Conservation (phyloP, 2,113 vertebrate species). For the Triplophysa tibetana region DNA sequence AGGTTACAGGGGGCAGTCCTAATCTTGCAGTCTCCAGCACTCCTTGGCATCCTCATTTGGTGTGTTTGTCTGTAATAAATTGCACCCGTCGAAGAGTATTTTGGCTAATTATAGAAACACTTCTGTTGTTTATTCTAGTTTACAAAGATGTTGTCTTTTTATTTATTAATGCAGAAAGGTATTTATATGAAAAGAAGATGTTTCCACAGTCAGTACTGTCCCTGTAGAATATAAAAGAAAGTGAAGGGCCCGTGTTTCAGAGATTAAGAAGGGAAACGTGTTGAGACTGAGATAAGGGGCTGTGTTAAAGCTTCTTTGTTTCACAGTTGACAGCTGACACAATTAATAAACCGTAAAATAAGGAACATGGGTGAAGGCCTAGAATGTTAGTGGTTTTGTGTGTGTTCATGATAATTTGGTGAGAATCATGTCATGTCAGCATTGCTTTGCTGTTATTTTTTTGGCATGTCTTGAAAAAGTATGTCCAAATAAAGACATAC, state of each 20-base stretch:
- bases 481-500: not conserved
- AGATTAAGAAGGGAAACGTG: constrained; percentile 58
- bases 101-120: not conserved
- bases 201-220: not conserved
- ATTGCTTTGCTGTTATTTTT: not conserved
- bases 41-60: constrained; percentile 62
- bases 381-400: constrained; percentile 19
- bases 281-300: constrained; percentile 62
- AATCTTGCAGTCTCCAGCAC: constrained; percentile 71
- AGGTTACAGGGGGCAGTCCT: constrained; percentile 43
- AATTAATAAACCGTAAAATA: constrained; percentile 58
- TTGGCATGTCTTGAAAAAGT: not conserved
- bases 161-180: not conserved
- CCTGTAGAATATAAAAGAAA: not conserved
- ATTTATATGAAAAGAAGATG: not conserved
- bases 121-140: not conserved
- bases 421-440: not conserved
- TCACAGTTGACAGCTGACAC: constrained; percentile 56
- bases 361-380: constrained; percentile 49
- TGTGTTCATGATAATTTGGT: not conserved
- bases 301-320: constrained; percentile 60
- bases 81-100: not conserved
- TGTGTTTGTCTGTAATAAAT: constrained; percentile 32
- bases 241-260: not conserved
- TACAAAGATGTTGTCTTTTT: not conserved